Base-by-base conservation (phyloP, 2,888 invertebrate genomes). In the Thera britannica region DNA sequence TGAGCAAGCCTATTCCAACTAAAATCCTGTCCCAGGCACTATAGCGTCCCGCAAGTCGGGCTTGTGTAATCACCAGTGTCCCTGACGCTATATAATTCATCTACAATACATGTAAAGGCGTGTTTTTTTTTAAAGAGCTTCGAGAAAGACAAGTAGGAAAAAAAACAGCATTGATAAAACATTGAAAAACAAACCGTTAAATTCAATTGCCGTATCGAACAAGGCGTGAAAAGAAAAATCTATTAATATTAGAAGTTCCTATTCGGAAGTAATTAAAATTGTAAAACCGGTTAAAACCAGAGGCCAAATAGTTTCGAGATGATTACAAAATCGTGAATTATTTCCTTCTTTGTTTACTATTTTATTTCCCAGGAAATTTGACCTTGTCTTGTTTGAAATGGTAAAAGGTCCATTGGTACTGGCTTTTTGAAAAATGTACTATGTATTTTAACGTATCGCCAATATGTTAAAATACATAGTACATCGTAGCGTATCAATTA, bases 201-300 rank as follows among this genome's bases (percentile, higher is more conserved):
- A 61, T 61, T 54, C 34, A 57, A 57, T 44, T 23, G 23, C 51
- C 44, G 48, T 51, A 12, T 51, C 58, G 44, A 62, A 62, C 8
- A 55, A 36, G 2, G 61, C 55, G 36, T 65, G 59, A 65, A 57
- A 57, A 62, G 54, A 51, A 62, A 23, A 62, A 60, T 64, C 64
- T 58, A 65, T 62, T 65, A 65, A 62, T 51, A 23, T 60, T 55
- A 65, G 64, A 65, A 59, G 59, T 69, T 62, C 35, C 7, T 60
- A 60, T 66, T 71, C 71, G 67, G 68, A 67, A 67, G 52, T 52
- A 34, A 34, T 52, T 34, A 34, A 9, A 52, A 52, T 34, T 23
- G 63, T 67, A 12, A 23, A 46, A 69, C 67, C 62, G 67, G 65
- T 69, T 69, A 51, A 44, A 69, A 67, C 49, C 48, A 58, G 48